Evolutionary conservation across 2,797 vertebrate genomes (phyloP), one percentile per base, ranked within the genome.

Genomic region (Champsocephalus gunnari): DNA sequence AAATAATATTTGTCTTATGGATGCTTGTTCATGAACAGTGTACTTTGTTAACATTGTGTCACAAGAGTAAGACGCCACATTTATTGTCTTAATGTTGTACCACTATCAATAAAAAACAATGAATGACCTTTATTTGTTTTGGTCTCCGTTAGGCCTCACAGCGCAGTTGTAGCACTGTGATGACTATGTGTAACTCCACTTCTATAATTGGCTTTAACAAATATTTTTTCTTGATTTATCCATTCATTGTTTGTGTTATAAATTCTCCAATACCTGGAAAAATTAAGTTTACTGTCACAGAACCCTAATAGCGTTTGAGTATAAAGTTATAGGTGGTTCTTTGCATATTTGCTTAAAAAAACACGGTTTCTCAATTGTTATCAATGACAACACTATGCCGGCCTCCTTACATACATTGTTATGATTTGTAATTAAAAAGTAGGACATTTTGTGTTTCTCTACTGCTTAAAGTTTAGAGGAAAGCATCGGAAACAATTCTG

Each of bases 21-120:
- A 83, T 87, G 68, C 78, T 84, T 70, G 80, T 88, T 85, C 48
- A 70, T 79, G 45, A 75, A 77, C 53, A 34, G 28, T 59, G 49
- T 86, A 75, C 70, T 84, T 75, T 82, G 76, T 82, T 59, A 65
- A 64, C 48, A 63, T 78, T 55, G 44, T 67, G 78, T 90, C 81
- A 81, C 76, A 66, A 73, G 28, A 28, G 28, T 28, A 28, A 28
- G 13, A 75, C 47, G 34, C 66, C 45, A 44, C 47, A 80, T 78
- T 79, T 73, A 80, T 56, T 80, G 88, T 91, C 82, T 87, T 63
- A 76, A 85, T 90, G 89, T 90, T 84, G 80, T 83, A 82, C 61
- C 75, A 21, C 21, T 48, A 80, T 76, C 62, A 90, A 89, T 91
- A 90, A 92, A 28, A 91, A 88, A 80, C 55, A 75, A 45, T 17